Percentiles rank a stretch among this genome's conserved stretches.
phyloP scores from a whole-genome alignment of 2,797 vertebrate genomes.

The Propithecus perrieri region DNA sequence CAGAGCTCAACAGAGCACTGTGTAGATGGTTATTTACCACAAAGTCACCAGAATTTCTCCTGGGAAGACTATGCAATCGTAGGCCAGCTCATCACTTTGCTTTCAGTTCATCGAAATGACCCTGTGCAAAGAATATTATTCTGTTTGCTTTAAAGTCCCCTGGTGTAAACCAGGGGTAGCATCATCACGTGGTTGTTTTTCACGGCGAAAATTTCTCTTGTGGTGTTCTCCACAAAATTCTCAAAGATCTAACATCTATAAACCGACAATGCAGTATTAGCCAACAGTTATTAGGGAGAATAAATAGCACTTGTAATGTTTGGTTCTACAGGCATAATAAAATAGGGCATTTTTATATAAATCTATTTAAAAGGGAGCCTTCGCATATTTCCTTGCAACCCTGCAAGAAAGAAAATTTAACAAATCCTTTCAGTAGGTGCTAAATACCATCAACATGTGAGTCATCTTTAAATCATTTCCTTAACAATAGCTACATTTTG shows the following conservation, averaged over 20 bases:
- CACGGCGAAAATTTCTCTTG: not conserved
- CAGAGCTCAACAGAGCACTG: not conserved
- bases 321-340: not conserved
- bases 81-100: not conserved
- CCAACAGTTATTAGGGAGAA: not conserved
- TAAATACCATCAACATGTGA: constrained; percentile 75
- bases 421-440: constrained; percentile 69
- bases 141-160: not conserved
- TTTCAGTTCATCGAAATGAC: not conserved
- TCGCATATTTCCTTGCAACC: not conserved
- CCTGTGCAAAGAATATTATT: not conserved
- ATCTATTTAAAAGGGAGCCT: constrained; percentile 18
- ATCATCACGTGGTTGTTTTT: not conserved
- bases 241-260: not conserved
- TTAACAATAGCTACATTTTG: constrained; percentile 70
- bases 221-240: not conserved
- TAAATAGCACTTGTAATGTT: not conserved
- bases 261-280: not conserved
- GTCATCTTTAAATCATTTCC: constrained; percentile 74
- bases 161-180: not conserved
- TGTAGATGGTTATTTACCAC: not conserved
- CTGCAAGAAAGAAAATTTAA: constrained; percentile 60
- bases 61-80: not conserved
- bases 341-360: not conserved
- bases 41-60: not conserved